phyloP scores from a whole-genome alignment of 1,140 invertebrate species.

The Nomia melanderi region DNA sequence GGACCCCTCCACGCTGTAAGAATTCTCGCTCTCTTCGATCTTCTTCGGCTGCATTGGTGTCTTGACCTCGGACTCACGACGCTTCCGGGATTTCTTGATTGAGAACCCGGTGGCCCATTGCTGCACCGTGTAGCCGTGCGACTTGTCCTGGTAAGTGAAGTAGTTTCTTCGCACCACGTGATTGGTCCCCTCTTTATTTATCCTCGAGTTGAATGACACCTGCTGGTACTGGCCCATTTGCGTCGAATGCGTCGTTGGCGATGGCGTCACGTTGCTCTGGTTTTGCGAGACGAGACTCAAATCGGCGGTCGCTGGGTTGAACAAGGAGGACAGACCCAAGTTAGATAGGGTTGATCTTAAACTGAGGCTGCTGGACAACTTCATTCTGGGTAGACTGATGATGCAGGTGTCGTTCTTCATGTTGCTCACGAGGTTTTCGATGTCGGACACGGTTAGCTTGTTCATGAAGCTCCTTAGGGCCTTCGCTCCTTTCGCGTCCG shows the following conservation, averaged over 20 bases:
- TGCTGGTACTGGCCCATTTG: neutral
- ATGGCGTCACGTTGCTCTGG: constrained; percentile 56
- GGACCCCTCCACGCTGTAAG: neutral
- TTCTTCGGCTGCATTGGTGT: too few species aligned
- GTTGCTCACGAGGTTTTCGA: constrained; percentile 82
- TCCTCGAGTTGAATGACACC: constrained; percentile 49
- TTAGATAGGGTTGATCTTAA: constrained; percentile 80
- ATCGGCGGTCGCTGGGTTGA: constrained; percentile 82
- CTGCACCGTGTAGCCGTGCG: constrained; percentile 61
- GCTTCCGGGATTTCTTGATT: constrained; percentile 47
- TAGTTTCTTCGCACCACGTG: constrained; percentile 45
- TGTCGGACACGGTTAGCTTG: constrained; percentile 77
- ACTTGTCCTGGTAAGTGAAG: constrained; percentile 66
- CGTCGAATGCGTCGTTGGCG: neutral
- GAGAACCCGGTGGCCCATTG: constrained; percentile 73
- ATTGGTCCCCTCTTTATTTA: constrained; percentile 24
- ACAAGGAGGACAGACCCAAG: constrained; percentile 84
- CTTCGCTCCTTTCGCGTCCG: constrained; percentile 78
- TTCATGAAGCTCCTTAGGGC: constrained; percentile 81
- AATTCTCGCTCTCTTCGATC: neutral
- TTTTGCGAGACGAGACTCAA: constrained; percentile 81
- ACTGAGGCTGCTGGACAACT: constrained; percentile 82
- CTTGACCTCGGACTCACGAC: neutral
- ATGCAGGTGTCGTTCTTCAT: constrained; percentile 80
- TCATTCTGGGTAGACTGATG: constrained; percentile 85